Evolutionary conservation across 92 coral and sea anemone species (phyloP).

Genomic region (Paragorgia papillata): DNA sequence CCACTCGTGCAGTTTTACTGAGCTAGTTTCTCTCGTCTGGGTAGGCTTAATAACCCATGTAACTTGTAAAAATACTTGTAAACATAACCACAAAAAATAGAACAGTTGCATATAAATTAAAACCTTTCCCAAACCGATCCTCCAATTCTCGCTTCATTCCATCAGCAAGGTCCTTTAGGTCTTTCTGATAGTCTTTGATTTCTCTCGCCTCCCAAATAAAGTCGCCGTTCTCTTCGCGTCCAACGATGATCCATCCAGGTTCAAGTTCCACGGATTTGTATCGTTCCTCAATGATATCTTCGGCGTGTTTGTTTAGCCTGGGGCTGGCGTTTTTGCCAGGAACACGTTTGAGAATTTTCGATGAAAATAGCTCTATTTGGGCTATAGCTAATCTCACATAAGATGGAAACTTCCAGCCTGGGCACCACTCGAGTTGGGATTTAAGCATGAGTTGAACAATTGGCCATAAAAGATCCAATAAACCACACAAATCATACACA

Average conservation of each 20-base stretch:
- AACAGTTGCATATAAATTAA: background rate
- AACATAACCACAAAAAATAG: no score
- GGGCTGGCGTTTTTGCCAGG: slow-evolving; percentile 34
- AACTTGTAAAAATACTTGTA: no score
- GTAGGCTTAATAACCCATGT: no score
- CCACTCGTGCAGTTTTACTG: no score
- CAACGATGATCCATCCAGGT: slow-evolving; percentile 44
- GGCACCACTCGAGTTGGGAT: slow-evolving; percentile 38
- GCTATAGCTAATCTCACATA: slow-evolving; percentile 18
- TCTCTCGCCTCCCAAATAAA: slow-evolving; percentile 13
- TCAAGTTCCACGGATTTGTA: slow-evolving; percentile 34
- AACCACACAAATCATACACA: slow-evolving; percentile 33
- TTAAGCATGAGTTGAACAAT: slow-evolving; percentile 30
- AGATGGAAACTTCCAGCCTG: slow-evolving; percentile 43
- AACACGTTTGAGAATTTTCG: slow-evolving; percentile 12
- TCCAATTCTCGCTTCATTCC: slow-evolving; percentile 12
- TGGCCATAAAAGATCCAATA: slow-evolving; percentile 30
- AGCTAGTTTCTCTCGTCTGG: no score
- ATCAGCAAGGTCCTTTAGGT: slow-evolving; percentile 16
- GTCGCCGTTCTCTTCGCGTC: slow-evolving; percentile 21
- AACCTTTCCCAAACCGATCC: slow-evolving; percentile 17
- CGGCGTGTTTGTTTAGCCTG: slow-evolving; percentile 24
- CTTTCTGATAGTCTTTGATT: slow-evolving; percentile 21
- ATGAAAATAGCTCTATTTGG: slow-evolving; percentile 35
- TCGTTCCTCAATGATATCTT: slow-evolving; percentile 16